Evolutionary conservation across 1,140 invertebrate genomes (phyloP).

Genomic region (Drosophila obscura): DNA sequence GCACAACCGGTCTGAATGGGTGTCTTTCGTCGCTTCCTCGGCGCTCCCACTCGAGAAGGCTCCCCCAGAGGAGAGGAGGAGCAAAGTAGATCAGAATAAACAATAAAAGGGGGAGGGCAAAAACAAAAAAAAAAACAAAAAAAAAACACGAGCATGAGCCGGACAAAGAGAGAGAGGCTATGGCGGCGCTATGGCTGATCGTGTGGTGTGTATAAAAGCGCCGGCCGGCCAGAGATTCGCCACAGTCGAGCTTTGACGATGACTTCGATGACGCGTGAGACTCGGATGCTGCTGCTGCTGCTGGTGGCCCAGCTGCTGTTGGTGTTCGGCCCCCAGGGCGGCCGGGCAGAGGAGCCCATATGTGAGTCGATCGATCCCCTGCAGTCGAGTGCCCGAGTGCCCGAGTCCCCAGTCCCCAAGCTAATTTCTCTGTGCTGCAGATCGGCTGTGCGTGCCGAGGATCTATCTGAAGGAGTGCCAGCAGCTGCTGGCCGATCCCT

Average conservation of each 20-base stretch:
- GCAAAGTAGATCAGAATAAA: no score
- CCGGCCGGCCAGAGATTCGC: slow-evolving; percentile 53
- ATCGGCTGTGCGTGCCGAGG: slow-evolving; percentile 89
- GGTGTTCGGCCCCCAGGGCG: neutral
- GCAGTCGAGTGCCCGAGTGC: no score
- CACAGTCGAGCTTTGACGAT: slow-evolving; percentile 66
- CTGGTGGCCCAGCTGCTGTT: slow-evolving; percentile 21
- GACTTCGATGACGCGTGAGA: slow-evolving; percentile 18
- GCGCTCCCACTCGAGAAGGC: no score
- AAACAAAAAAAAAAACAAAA: no score
- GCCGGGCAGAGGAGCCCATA: slow-evolving; percentile 60
- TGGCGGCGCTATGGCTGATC: neutral
- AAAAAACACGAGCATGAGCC: no score
- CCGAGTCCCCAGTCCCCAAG: slow-evolving; percentile 39
- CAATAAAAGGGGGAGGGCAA: no score
- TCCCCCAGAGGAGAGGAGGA: no score
- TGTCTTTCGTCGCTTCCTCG: no score
- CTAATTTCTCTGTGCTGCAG: slow-evolving; percentile 77
- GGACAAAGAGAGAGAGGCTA: no score
- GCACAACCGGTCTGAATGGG: no score
- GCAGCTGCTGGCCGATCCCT: slow-evolving; percentile 87
- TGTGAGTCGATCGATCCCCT: slow-evolving; percentile 36
- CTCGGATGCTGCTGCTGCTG: slow-evolving; percentile 18
- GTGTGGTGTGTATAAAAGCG: slow-evolving; percentile 52
- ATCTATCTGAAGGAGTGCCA: slow-evolving; percentile 86